Conservation (phyloP, 2,888 invertebrate species). For the Neelides folsomi region DNA sequence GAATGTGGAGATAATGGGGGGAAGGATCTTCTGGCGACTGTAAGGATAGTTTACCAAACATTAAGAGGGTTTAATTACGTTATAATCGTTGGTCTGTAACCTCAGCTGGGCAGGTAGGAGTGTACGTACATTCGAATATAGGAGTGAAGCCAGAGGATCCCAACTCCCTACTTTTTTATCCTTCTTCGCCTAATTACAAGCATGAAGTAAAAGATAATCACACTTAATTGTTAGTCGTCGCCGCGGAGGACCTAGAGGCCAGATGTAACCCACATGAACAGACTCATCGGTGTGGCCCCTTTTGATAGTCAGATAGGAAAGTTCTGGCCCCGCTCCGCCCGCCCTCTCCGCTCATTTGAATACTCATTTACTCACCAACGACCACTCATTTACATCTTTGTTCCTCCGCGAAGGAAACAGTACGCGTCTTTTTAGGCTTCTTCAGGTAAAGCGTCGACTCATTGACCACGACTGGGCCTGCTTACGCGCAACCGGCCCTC, state of each 20-base stretch:
- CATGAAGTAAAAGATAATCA: conserved; percentile 33
- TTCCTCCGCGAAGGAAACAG: too few species aligned
- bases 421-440: too few species aligned
- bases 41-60: conserved; percentile 28
- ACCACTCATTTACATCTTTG: too few species aligned
- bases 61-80: conserved; percentile 33
- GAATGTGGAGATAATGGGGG: conserved; percentile 5
- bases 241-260: conserved; percentile 32
- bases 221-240: conserved; percentile 32
- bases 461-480: too few species aligned
- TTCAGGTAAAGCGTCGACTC: too few species aligned
- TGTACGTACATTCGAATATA: background rate
- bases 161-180: conserved; percentile 11
- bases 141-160: background rate
- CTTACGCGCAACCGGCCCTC: too few species aligned
- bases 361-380: too few species aligned
- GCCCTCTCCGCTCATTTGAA: too few species aligned
- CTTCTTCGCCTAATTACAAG: conserved; percentile 32
- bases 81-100: conserved; percentile 33
- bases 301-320: too few species aligned
- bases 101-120: conserved; percentile 11
- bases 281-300: too few species aligned
- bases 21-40: conserved; percentile 16
- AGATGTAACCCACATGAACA: conserved; percentile 15
- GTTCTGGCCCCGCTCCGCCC: too few species aligned